These are phyloP conservation scores for Aphelinus certus DNA, from an alignment of 1,140 invertebrate species.

Conservation along the genomic window DNA sequence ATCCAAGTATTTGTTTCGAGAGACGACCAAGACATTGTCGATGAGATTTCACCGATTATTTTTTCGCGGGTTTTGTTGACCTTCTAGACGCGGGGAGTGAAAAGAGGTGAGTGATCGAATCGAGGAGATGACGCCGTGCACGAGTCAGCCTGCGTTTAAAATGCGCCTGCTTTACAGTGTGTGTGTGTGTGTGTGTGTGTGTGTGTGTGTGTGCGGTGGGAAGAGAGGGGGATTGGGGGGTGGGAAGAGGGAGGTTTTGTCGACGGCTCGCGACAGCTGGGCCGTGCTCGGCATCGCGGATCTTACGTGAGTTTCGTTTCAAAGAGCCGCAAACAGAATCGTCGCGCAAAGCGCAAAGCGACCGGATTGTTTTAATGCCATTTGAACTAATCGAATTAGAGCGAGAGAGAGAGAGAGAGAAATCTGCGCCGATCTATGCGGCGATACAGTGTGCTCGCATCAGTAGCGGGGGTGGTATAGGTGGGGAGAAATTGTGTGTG, in stretches of 20 bases:
- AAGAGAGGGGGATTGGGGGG: too few species aligned
- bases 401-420: slow-evolving; percentile 35
- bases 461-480: slow-evolving; percentile 1
- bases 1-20: too few species aligned
- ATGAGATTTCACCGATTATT: too few species aligned
- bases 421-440: slow-evolving; percentile 4
- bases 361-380: slow-evolving; percentile 67
- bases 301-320: too few species aligned
- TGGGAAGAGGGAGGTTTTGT: too few species aligned
- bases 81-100: not conserved
- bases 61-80: too few species aligned
- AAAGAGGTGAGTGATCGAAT: not conserved
- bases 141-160: slow-evolving; percentile 28
- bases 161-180: slow-evolving; percentile 17
- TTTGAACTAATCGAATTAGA: slow-evolving; percentile 67
- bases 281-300: too few species aligned
- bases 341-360: slow-evolving; percentile 40
- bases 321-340: not conserved
- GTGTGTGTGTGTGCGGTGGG: not conserved
- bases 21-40: too few species aligned
- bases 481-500: not conserved
- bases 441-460: not conserved
- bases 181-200: not conserved
- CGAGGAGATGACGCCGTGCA: not conserved
- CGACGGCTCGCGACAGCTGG: not conserved